Base-by-base conservation (phyloP, 2,113 vertebrate genomes). In the Sorex fumeus region DNA sequence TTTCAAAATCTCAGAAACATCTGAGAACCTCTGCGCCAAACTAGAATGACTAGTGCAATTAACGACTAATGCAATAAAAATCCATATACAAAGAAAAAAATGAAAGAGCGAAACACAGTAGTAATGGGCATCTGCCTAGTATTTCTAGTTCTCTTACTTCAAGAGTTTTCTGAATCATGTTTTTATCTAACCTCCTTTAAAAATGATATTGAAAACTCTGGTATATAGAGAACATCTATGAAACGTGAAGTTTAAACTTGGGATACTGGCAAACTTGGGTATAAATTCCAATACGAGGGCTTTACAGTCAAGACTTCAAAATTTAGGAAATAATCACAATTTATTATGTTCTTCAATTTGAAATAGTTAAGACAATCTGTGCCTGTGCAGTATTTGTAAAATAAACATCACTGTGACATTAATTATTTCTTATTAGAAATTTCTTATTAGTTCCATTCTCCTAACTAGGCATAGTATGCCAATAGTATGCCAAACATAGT, bases 221-320 rank as follows among this genome's bases (percentile, higher is more conserved):
- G 13, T 6, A 23, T 43, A 1, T 8, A 60, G n/a, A 75, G 18
- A 87, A 6, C 4, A n/a, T 1, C 0, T 16, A 30, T 27, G 36
- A 53, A 62, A 45, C 0, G 27, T 72, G 28, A 82, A 34, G 32
- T 84, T 53, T 84, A 23, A 67, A 53, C 7, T 81, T 19, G 87
- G 10, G 5, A 81, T 43, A 78, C 23, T 66, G 27, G 28, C 15
- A 11, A 27, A 0, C 45, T 72, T 91, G 72, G 15, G 28, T 40
- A 30, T 66, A 9, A 87, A 84, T 85, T 87, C 40, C 19, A 87
- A 7, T 62, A 81, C 82, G 71, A 47, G 6, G 16, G 60, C 12
- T 90, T 88, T 43, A 30, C 64, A 7, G 2, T 30, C n/a, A 90
- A 90, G 4, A 79, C 75, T 80, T 84, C 28, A 36, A 80, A 86